Base-by-base conservation (phyloP, 2,888 invertebrate genomes). In the Euspilapteryx auroguttella region DNA sequence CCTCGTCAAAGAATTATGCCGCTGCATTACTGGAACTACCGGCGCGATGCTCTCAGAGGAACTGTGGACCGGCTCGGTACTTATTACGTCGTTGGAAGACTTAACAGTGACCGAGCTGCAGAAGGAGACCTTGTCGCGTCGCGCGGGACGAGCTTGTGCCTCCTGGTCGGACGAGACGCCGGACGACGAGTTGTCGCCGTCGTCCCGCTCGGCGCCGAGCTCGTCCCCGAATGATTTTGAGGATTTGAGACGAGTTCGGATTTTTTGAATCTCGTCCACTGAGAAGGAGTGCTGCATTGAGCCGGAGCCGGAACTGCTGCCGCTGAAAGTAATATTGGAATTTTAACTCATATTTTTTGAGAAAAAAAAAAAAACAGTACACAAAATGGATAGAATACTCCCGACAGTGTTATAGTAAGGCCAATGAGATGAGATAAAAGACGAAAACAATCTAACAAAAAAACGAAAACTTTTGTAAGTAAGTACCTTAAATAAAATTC, bases 171-270 rank as follows among this genome's bases (percentile, higher is more conserved):
- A 89, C 37, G 90, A 90, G 1, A 92, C 91, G 12, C 91, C 91
- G 14, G 90, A 89, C 4, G 91, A 90, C 37, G 91, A 89, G 63
- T 91, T 91, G 62, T 92, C 92, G 27, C 88, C 89, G 61, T 91
- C 91, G 66, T 89, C 89, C 5, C 78, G 61, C 34, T 69, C 75
- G n/a, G 39, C 43, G 34, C 73, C 69, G 41, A 92, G 83, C 49
- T 90, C 89, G 63, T 89, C 90, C 21, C 92, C 92, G 58, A 88
- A 91, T 8, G 91, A 91, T 55, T 89, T 89, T 5, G 91, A 91
- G 31, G 89, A 87, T 55, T 90, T 91, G 33, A 94, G 76, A 45
- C 89, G 85, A 14, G 87, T 88, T 38, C 90, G 80, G 37, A 90
- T 89, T 58, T 89, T 90, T 55, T 91, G 90, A 30, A 92, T 91